phyloP scores from a whole-genome alignment of 2,113 vertebrate genomes.

The Sakesphorus luctuosus region DNA sequence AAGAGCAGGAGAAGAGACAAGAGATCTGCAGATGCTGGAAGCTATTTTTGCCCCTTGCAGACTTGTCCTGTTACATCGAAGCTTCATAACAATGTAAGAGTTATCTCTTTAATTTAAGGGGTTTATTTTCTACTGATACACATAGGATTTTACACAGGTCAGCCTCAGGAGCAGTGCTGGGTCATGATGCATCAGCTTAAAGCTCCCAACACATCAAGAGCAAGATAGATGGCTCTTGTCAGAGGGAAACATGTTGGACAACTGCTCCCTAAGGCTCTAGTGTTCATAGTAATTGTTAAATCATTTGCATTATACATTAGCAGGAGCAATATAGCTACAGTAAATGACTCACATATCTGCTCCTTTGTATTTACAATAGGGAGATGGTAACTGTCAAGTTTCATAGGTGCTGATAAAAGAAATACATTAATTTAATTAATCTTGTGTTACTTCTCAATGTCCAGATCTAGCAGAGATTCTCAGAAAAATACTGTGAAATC shows the following conservation, averaged over 20 bases:
- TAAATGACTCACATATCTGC: slow-evolving; percentile 1
- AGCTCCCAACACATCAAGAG: slow-evolving; percentile 20
- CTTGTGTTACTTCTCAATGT: not conserved
- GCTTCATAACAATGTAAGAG: slow-evolving; percentile 10
- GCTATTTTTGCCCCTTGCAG: not conserved
- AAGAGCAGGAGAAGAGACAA: not conserved
- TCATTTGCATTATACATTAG: slow-evolving; percentile 53
- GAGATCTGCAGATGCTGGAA: not conserved
- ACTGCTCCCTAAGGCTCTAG: slow-evolving; percentile 30
- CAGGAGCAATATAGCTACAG: slow-evolving; percentile 5
- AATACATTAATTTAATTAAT: not conserved
- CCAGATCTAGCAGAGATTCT: not conserved
- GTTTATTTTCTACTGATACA: slow-evolving; percentile 30
- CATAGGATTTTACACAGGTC: not conserved
- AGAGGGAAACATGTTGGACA: slow-evolving; percentile 31
- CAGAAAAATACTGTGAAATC: not conserved
- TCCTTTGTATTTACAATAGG: not conserved
- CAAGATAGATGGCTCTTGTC: slow-evolving; percentile 1
- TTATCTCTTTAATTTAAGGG: slow-evolving; percentile 21
- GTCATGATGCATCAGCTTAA: not conserved
- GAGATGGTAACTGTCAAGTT: not conserved
- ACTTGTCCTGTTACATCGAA: not conserved
- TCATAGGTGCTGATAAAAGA: not conserved
- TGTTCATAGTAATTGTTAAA: slow-evolving; percentile 46
- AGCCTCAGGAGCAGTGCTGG: slow-evolving; percentile 24